Evolutionary conservation across 2,888 invertebrate species (phyloP), one percentile per base, ranked within the genome.

Genomic region (Leucania comma): DNA sequence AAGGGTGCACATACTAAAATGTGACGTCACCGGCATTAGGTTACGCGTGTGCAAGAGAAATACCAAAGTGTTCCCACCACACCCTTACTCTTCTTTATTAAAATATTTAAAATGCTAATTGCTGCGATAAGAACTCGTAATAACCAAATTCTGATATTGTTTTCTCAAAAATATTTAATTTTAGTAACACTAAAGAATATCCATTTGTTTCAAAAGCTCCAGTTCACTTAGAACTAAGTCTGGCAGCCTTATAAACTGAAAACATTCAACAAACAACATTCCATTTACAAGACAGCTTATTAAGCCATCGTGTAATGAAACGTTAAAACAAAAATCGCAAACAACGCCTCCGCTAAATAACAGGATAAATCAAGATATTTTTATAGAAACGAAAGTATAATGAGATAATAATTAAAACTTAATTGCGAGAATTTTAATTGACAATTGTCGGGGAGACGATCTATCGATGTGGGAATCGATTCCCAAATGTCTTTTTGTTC

Each of bases 361-460:
- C 88, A 84, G 88, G 86, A 81, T 81, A 86, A 87, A 87, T 87
- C 84, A 84, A 87, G 86, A 85, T 81, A 86, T 87, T 89, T 87
- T 89, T 89, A 88, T 89, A 85, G 88, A 88, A 87, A 87, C 89
- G 77, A 90, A 87, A 86, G 87, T 78, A 86, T 90, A 90, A 91
- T 90, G 86, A 89, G 84, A 83, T 85, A n/a, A 83, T 89, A 89
- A 91, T 91, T 90, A 90, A 87, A 74, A 85, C 81, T 86, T 91
- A 91, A 93, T 92, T 91, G 91, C 88, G 83, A 87, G 91, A 91
- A 93, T 93, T 90, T 93, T 93, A 94, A 93, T 93, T 91, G 92
- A 89, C 88, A 89, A 89, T 89, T 82, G 88, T 81, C 75, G 82
- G 86, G 86, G 86, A 87, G 85, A 87, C 82, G 83, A 86, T 87